Base-by-base conservation (phyloP, 1,140 invertebrate species). In the silkworm (Bombyx mori) region DNA sequence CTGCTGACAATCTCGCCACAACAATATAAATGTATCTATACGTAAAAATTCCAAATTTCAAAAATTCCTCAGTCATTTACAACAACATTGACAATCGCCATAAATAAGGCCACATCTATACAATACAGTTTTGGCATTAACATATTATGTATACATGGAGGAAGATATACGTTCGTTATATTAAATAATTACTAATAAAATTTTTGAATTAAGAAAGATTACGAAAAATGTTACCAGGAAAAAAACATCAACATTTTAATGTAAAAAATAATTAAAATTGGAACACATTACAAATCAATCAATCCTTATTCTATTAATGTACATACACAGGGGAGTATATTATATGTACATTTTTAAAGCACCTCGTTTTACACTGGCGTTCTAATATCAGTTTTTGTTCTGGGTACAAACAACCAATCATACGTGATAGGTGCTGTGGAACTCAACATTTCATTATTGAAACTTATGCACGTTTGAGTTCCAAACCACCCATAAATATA, bases 281-380 rank as follows among this genome's bases (percentile, higher is more conserved):
- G 61, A 73, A 76, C 71, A 77, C 65, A 63, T 35, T 35, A 35
- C 44, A 50, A 69, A 65, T 60, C 65, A 64, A 67, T 63, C 58
- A 58, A 54, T 66, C 52, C 66, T 72, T 75, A 71, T 48, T 48
- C 62, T 71, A 71, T 62, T 69, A 71, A 76, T 81, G 61, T 78
- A 82, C 73, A 82, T 63, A 51, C 44, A 35, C 26, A 35, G 2
- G 26, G 26, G 26, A 35, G 26, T 35, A 35, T 35, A 35, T 35
- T 35, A 3, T 35, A 35, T 35, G 26, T 35, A 35, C 26, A 35
- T 54, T 68, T 62, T 67, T 57, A 66, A 79, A 84, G 82, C 82
- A 86, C 82, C 82, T 71, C 81, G 82, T 82, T 86, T 81, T 76
- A 79, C 79, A 85, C 75, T 74, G 65, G 68, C 60, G 54, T 66